A percentile compares a stretch with the other conserved stretches of the same genome.
phyloP scores from a whole-genome alignment of 2,113 vertebrate species.

The Nothobranchius kuhntae region DNA sequence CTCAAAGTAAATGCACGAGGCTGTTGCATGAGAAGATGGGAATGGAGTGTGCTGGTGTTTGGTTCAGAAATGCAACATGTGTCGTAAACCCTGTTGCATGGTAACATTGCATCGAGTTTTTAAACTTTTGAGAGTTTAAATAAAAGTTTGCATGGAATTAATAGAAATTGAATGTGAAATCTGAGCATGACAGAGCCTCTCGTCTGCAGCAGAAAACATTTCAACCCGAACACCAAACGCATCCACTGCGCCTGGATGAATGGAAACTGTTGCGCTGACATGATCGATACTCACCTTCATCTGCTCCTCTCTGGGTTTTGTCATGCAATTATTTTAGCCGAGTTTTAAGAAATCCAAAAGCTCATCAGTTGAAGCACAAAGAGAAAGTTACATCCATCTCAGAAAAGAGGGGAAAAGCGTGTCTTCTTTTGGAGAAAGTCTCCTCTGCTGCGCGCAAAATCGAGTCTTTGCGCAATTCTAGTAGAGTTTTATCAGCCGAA shows the following conservation, averaged over 20 bases:
- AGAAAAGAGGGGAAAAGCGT: not conserved
- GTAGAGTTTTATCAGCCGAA: conserved; percentile 1
- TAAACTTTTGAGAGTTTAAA: too few relatives aligned
- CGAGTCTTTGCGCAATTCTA: conserved; percentile 15
- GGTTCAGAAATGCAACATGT: not conserved
- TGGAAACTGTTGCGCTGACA: not conserved
- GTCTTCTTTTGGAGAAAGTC: conserved; percentile 9
- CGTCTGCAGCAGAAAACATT: too few relatives aligned
- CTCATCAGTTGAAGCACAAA: conserved; percentile 34
- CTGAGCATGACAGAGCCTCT: too few relatives aligned
- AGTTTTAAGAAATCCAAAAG: conserved; percentile 24
- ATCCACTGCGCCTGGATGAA: not conserved
- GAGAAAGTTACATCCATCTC: conserved; percentile 76
- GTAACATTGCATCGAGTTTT: too few relatives aligned
- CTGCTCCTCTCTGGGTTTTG: conserved; percentile 52
- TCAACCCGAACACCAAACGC: not conserved
- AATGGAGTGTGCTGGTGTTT: not conserved
- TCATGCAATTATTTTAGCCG: conserved; percentile 1
- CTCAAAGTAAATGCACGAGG: conserved; percentile 12
- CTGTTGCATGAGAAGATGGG: not conserved
- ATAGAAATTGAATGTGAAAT: too few relatives aligned
- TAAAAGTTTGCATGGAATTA: too few relatives aligned
- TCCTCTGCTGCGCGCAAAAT: conserved; percentile 5
- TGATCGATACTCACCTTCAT: conserved; percentile 77
- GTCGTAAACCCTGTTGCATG: not conserved